A percentile compares a stretch with the other conserved stretches of the same genome.
Evolutionary conservation across 1,140 invertebrate genomes (phyloP).

Genomic region (Rhyacophila brunnea): DNA sequence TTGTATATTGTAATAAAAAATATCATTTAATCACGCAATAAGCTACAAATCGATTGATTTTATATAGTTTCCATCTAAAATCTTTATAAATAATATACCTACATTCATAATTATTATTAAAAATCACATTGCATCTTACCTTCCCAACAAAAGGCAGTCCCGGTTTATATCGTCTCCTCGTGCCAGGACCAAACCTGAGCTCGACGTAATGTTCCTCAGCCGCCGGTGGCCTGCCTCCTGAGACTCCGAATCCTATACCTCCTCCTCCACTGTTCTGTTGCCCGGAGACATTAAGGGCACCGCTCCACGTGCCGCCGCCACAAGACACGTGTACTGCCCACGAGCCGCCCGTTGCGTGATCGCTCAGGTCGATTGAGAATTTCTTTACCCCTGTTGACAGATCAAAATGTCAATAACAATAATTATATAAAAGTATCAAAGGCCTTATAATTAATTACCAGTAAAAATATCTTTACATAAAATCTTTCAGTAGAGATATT

Average conservation of each 20-base stretch:
- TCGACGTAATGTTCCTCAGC: constrained; percentile 67
- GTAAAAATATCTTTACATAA: too few relatives aligned
- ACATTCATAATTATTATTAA: too few relatives aligned
- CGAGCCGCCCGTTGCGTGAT: constrained; percentile 52
- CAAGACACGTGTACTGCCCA: constrained; percentile 59
- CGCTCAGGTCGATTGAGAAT: constrained; percentile 53
- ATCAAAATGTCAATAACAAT: too few relatives aligned
- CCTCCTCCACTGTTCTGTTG: constrained; percentile 2
- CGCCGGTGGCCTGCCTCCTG: constrained; percentile 46
- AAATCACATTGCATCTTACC: constrained; percentile 47
- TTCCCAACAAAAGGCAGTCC: constrained; percentile 63
- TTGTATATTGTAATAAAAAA: too few relatives aligned
- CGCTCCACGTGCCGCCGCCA: constrained; percentile 55
- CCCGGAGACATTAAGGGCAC: constrained; percentile 47
- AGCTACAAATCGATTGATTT: too few relatives aligned
- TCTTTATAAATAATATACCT: too few relatives aligned
- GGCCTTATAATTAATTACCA: too few relatives aligned
- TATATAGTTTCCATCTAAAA: too few relatives aligned
- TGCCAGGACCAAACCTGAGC: constrained; percentile 60
- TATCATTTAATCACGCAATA: too few relatives aligned
- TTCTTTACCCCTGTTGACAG: constrained; percentile 60
- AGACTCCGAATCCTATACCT: background rate
- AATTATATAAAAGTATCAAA: too few relatives aligned
- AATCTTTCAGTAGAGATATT: too few relatives aligned
- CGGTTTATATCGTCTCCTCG: constrained; percentile 62